These are phyloP conservation scores for Drosophila funebris DNA, from an alignment of 1,140 invertebrate species.

Conservation along the genomic window DNA sequence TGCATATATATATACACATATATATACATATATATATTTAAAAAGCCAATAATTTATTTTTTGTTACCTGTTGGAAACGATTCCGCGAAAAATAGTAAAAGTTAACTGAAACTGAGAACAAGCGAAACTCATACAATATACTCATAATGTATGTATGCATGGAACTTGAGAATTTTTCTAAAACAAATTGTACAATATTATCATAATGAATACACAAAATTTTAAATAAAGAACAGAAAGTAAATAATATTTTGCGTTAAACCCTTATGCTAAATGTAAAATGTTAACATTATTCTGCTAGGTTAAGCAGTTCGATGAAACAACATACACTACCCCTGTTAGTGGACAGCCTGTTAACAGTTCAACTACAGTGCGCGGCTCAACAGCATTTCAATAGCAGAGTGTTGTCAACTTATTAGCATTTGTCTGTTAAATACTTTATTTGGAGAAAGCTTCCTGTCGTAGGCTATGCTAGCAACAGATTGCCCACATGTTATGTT, in stretches of 20 bases:
- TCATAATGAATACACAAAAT: constrained; percentile 81
- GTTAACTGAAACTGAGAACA: constrained; percentile 50
- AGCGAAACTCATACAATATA: constrained; percentile 36
- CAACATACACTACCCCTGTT: neutral
- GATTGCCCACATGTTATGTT: constrained; percentile 4
- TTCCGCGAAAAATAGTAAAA: constrained; percentile 79
- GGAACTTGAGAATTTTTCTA: constrained; percentile 53
- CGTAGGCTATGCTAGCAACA: neutral
- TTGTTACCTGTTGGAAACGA: constrained; percentile 80
- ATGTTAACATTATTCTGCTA: neutral
- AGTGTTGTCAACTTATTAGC: neutral
- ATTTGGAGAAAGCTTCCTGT: constrained; percentile 1
- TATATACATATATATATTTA: constrained; percentile 48
- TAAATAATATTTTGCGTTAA: constrained; percentile 31
- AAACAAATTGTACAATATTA: constrained; percentile 81
- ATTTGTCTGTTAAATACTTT: neutral
- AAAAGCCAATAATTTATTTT: constrained; percentile 81
- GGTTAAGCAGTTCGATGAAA: constrained; percentile 5
- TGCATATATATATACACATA: constrained; percentile 38
- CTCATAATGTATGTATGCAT: constrained; percentile 27
- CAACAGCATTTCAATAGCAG: neutral
- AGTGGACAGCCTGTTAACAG: neutral
- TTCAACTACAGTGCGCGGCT: neutral
- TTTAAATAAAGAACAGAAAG: constrained; percentile 81
- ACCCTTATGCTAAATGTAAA: neutral